These are phyloP conservation scores for Cuniculus paca DNA, from an alignment of 2,797 vertebrate genomes.

Conservation along the genomic window DNA sequence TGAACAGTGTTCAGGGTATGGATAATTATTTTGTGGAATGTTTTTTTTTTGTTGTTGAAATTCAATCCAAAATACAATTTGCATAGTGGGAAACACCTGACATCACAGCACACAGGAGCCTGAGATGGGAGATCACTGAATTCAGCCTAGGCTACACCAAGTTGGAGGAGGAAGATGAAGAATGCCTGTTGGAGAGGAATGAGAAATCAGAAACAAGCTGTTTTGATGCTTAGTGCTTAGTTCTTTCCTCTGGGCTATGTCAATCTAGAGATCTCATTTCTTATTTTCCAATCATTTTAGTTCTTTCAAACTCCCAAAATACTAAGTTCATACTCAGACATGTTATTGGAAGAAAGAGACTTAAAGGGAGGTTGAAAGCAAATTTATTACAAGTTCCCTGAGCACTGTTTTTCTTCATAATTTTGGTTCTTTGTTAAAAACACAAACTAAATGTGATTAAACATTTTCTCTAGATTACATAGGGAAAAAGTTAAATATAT, in stretches of 20 bases:
- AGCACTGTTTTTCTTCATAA: slow-evolving; percentile 10
- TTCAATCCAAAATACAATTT: neutral
- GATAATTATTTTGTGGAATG: neutral
- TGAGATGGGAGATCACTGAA: neutral
- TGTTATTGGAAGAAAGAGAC: slow-evolving; percentile 2
- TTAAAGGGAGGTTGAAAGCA: neutral
- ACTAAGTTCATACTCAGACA: neutral
- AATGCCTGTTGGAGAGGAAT: neutral
- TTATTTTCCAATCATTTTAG: slow-evolving; percentile 20
- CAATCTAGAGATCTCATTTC: slow-evolving; percentile 15
- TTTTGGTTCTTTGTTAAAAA: slow-evolving; percentile 51
- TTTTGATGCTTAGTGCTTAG: neutral
- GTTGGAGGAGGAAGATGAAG: neutral
- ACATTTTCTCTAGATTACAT: neutral
- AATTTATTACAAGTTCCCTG: slow-evolving; percentile 45
- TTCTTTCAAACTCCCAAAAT: neutral
- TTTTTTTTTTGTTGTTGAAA: slow-evolving; percentile 50
- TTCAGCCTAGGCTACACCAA: neutral
- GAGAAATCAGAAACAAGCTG: neutral
- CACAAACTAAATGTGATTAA: neutral
- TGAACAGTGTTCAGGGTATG: neutral
- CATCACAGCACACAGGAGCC: neutral
- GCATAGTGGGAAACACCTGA: neutral
- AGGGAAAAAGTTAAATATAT: slow-evolving; percentile 12
- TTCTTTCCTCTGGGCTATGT: neutral